These are phyloP conservation scores for Caenorhabditis wallacei DNA, from an alignment of 2,888 invertebrate genomes.

Conservation along the genomic window DNA sequence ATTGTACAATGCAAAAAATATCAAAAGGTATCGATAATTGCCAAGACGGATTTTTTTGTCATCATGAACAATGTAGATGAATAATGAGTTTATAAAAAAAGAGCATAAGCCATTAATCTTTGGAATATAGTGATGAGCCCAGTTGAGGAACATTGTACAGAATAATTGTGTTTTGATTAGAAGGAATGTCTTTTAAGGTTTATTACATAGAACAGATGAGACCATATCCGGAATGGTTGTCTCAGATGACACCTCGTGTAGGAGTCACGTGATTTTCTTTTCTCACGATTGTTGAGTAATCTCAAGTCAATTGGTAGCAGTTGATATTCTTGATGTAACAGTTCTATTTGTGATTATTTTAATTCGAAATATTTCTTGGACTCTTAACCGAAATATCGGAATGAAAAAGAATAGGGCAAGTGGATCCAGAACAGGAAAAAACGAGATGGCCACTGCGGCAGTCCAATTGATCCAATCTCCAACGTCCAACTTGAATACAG, in stretches of 20 bases:
- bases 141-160: slow-evolving; percentile 33
- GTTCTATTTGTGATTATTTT: background rate
- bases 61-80: slow-evolving; percentile 19
- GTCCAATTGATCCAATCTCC: slow-evolving; percentile 14
- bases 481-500: slow-evolving; percentile 2
- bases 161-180: background rate
- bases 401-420: no score
- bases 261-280: background rate
- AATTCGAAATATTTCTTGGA: background rate
- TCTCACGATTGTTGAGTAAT: background rate
- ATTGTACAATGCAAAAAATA: slow-evolving; percentile 32
- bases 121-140: slow-evolving; percentile 45
- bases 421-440: slow-evolving; percentile 34
- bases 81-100: slow-evolving; percentile 27
- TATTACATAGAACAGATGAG: background rate
- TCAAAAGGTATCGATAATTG: slow-evolving; percentile 15
- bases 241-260: background rate
- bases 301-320: background rate
- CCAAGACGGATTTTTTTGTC: slow-evolving; percentile 23
- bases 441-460: background rate
- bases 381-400: background rate
- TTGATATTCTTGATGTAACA: background rate
- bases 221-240: no score
- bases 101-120: slow-evolving; percentile 10
- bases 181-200: no score